A percentile compares a stretch with the other conserved stretches of the same genome.
Conservation (phyloP, 2,113 vertebrate species). For the Uria aalge region DNA sequence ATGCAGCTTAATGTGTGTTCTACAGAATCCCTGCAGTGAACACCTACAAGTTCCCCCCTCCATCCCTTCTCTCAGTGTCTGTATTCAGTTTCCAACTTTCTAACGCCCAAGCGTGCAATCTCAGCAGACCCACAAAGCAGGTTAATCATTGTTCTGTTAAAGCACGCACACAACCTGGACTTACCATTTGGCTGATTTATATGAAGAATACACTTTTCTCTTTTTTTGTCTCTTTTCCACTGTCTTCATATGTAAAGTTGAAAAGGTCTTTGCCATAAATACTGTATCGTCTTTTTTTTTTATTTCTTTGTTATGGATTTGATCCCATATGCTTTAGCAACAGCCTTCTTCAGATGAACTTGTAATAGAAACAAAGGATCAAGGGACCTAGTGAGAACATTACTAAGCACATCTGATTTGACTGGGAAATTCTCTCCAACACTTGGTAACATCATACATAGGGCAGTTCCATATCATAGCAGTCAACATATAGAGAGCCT, state of each 20-base stretch:
- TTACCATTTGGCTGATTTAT: background rate
- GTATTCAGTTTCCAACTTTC: slow-evolving; percentile 43
- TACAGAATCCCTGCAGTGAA: slow-evolving; percentile 18
- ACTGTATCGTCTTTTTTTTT: background rate
- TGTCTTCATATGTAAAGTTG: background rate
- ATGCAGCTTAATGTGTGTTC: slow-evolving; percentile 28
- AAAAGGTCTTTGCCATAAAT: background rate
- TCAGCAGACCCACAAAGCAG: background rate
- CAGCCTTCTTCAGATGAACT: background rate
- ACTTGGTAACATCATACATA: background rate
- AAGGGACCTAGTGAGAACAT: background rate
- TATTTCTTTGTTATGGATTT: background rate
- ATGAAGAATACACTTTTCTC: background rate
- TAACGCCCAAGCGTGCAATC: background rate
- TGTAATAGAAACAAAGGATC: background rate
- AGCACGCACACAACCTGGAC: background rate
- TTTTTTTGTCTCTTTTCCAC: background rate
- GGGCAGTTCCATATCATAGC: background rate
- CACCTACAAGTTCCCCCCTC: background rate
- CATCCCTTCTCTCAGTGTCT: background rate
- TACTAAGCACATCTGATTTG: background rate
- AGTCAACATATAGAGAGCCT: background rate
- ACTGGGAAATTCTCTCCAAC: background rate
- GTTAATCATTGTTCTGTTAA: background rate
- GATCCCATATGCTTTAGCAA: background rate